A percentile compares a stretch with the other conserved stretches of the same genome.
Evolutionary conservation across 2,888 invertebrate species (phyloP).

Genomic region (Atethmia centrago): DNA sequence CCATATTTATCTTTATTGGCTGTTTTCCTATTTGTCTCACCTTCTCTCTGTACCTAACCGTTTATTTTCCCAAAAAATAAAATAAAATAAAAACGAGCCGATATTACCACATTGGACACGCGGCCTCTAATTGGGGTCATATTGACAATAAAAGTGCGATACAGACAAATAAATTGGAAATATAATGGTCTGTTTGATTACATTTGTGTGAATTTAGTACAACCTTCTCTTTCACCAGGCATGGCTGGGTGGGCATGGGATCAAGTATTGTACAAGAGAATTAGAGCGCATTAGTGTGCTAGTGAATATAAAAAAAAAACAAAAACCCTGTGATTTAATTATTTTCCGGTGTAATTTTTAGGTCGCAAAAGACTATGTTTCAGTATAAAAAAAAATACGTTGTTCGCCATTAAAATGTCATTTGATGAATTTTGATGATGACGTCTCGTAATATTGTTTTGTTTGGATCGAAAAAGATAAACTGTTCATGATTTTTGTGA

Average conservation of each 20-base stretch:
- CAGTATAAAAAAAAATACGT: not conserved
- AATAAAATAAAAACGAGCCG: no score
- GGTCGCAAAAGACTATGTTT: not conserved
- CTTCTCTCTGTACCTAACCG: no score
- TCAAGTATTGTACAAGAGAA: not conserved
- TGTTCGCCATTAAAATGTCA: slow-evolving; percentile 39
- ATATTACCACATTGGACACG: slow-evolving; percentile 15
- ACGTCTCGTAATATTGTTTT: slow-evolving; percentile 36
- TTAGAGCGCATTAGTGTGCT: not conserved
- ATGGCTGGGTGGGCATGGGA: not conserved
- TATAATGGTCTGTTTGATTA: not conserved
- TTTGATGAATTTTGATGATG: slow-evolving; percentile 37
- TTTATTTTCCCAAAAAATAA: no score
- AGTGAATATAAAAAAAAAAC: not conserved
- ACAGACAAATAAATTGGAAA: not conserved
- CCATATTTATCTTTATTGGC: no score
- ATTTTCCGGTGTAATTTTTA: not conserved
- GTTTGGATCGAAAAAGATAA: slow-evolving; percentile 30
- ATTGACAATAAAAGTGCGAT: slow-evolving; percentile 1
- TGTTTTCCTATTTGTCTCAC: no score
- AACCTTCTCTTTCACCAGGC: not conserved
- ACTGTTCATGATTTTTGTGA: slow-evolving; percentile 1
- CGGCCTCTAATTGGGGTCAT: slow-evolving; percentile 34
- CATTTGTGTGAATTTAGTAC: not conserved
- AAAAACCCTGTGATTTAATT: not conserved